Evolutionary conservation across 2,113 vertebrate species (phyloP), one percentile per base, ranked within the genome.

Genomic region (Oreochromis niloticus): DNA sequence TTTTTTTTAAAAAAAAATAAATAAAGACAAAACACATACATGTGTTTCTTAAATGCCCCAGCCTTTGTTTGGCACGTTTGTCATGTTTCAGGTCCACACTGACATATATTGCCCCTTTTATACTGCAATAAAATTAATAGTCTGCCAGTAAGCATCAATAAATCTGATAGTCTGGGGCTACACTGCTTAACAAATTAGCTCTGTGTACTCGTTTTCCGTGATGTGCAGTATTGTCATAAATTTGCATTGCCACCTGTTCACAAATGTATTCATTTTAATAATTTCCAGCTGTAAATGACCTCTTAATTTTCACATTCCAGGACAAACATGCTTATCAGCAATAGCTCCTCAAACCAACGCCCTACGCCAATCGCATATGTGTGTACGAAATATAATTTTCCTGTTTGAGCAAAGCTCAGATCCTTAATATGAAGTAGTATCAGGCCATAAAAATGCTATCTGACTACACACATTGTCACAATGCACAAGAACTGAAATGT

Each of bases 1-100:
- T 46, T 48, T 57, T 56, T n/a, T n/a, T n/a, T 36, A 32, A 34
- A 9, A 41, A 0, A 0, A 13, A 63, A 27, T n/a, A n/a, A 17
- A 24, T 4, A 30, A 30, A 75, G 14, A 48, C 9, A 17, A 30
- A 30, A 30, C 9, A 75, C 14, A 75, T 46, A 16, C 66, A 71
- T 16, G 36, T 50, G 43, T 75, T 50, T 75, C 14, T 30, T 48
- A 73, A 19, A 73, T 48, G 16, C 71, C 71, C 16, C 9, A 32
- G 71, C 71, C 6, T 78, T 78, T 78, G 16, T 78, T 32, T 32
- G 71, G 1, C 43, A 75, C 3, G 4, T 50, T 75, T 75, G 71
- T 27, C 24, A 50, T 75, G 32, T 36, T 66, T 66, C 32, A 66
- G 30, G 6, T 66, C 17, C 17, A 2, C 32, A 66, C 32, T 36